Evolutionary conservation across 1,140 invertebrate genomes (phyloP), one percentile per base, ranked within the genome.

Genomic region (Whitmania pigra): DNA sequence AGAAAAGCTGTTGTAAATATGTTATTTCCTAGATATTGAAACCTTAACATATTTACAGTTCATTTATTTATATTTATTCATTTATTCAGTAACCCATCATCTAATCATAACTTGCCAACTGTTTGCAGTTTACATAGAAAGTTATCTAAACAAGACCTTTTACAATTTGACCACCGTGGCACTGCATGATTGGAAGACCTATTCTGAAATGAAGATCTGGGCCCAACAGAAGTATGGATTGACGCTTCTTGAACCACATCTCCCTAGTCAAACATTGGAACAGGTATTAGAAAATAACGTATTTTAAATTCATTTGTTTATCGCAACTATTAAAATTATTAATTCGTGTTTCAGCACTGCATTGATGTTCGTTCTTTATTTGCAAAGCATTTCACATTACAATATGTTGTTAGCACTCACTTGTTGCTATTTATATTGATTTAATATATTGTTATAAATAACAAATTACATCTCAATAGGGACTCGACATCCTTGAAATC

Each of bases 91-190:
- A n/a, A n/a, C n/a, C n/a, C n/a, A n/a, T n/a, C n/a, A 49, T 11
- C 43, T 36, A 36, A 6, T 36, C 31, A 2, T 36, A 36, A 36
- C 31, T 17, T 49, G 9, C 13, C 43, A 11, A 63, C 71, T 11
- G 36, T 67, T 66, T 74, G 15, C 82, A 87, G 82, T 84, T 60
- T 81, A 88, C 78, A 87, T 94, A 5, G 94, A 97, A 81, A 88
- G 92, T 79, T 96, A 97, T 81, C 85, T 99, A 57, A 92, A 94
- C 75, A 88, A 88, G 75, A 96, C 91, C 75, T 98, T 97, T 82
- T 99, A 99, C 82, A 97, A 98, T 83, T 84, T 98, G 76, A 97
- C 94, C 0, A 94, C 94, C 0, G 93, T 99, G 43, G 93, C 95
- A 22, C 83, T 97, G 22, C 94, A 97, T 77, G 93, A 99, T 82